Conservation (phyloP, 23 tunicate species). For the Oikopleura vanhoeffeni region DNA sequence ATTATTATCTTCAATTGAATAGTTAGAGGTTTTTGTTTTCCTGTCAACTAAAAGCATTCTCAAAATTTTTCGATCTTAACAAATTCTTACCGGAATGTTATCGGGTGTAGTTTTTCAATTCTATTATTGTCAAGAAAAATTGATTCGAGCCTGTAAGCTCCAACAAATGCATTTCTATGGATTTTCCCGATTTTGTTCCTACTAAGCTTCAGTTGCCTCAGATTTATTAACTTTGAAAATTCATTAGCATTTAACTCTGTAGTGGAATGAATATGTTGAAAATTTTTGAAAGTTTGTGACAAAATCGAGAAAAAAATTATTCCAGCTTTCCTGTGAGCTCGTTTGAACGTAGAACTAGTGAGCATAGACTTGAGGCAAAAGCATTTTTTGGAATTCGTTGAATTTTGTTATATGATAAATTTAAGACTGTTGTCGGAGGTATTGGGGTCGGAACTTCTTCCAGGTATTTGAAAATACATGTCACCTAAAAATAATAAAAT, state of each 20-base stretch:
- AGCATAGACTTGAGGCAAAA: neutral
- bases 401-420: neutral
- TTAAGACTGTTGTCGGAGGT: neutral
- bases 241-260: neutral
- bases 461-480: neutral
- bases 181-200: neutral
- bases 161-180: neutral
- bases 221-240: neutral
- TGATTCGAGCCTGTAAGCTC: neutral
- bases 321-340: neutral
- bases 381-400: neutral
- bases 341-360: neutral
- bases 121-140: neutral
- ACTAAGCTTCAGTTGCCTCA: neutral
- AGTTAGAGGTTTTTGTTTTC: too few relatives aligned
- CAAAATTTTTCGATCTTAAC: too few relatives aligned
- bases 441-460: neutral
- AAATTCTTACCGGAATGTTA: neutral
- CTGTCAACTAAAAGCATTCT: too few relatives aligned
- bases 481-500: neutral
- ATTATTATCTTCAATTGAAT: too few relatives aligned
- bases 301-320: neutral
- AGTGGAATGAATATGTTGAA: too few relatives aligned
- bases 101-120: neutral
- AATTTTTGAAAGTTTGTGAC: too few relatives aligned